Evolutionary conservation across 2,888 invertebrate genomes (phyloP).

Genomic region (Cactoblastis cactorum): DNA sequence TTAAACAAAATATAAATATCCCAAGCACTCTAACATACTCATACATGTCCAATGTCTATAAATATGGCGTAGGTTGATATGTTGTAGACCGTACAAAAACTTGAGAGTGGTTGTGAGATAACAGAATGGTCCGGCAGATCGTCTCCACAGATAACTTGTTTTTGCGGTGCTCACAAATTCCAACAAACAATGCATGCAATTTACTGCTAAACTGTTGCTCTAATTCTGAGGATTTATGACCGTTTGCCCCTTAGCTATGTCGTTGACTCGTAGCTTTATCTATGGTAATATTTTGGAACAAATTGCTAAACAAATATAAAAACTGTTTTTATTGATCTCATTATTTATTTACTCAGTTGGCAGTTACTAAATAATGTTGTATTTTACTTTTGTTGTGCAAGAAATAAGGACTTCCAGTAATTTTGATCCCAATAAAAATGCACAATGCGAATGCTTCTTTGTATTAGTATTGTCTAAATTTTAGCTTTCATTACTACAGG

Average conservation of each 20-base stretch:
- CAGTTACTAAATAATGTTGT: not conserved
- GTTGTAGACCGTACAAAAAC: not conserved
- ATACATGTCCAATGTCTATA: no score
- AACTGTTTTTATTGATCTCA: constrained; percentile 6
- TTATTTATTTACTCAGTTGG: not conserved
- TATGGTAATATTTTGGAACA: constrained; percentile 7
- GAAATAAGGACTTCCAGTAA: not conserved
- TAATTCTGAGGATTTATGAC: constrained; percentile 7
- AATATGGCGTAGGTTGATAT: not conserved
- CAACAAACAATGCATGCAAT: constrained; percentile 23
- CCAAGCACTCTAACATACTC: no score
- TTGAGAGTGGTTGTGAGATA: not conserved
- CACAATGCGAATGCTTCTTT: not conserved
- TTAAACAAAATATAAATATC: no score
- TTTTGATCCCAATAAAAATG: not conserved
- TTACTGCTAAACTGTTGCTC: constrained; percentile 11
- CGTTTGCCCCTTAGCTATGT: constrained; percentile 7
- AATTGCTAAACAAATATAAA: constrained; percentile 9
- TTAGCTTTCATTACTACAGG: not conserved
- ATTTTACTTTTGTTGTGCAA: not conserved
- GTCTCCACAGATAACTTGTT: constrained; percentile 32
- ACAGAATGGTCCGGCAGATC: constrained; percentile 29
- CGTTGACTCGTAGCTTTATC: constrained; percentile 12
- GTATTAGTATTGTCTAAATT: not conserved
- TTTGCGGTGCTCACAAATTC: constrained; percentile 36